Conservation (phyloP, 2,888 invertebrate genomes). For the Ectobius pallidus region DNA sequence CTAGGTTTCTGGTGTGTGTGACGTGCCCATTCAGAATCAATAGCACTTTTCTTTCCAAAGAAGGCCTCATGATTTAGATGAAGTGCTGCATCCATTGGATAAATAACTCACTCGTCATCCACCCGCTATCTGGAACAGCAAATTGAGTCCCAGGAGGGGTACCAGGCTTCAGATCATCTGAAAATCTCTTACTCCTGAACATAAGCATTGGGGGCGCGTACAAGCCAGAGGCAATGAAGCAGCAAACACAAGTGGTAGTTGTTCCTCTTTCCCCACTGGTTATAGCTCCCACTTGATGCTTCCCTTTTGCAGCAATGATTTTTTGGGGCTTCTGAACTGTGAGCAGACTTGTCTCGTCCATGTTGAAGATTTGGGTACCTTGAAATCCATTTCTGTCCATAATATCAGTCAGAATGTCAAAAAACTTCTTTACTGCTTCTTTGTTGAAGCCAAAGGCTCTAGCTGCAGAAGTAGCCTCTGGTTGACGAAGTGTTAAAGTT, state of each 20-base stretch:
- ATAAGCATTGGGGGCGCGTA: slow-evolving; percentile 50
- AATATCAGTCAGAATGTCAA: background rate
- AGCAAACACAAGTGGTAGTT: slow-evolving; percentile 48
- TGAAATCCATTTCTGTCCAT: background rate
- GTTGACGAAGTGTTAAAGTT: background rate
- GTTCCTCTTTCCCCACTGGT: slow-evolving; percentile 50
- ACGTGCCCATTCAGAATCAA: slow-evolving; percentile 51
- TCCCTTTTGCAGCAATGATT: background rate
- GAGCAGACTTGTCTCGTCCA: background rate
- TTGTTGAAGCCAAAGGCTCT: background rate
- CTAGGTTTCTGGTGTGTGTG: slow-evolving; percentile 49
- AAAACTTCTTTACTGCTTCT: background rate
- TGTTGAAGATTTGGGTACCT: background rate
- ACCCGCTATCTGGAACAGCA: slow-evolving; percentile 47
- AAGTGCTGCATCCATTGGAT: slow-evolving; percentile 36
- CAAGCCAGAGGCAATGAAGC: slow-evolving; percentile 49
- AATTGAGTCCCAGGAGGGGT: slow-evolving; percentile 48
- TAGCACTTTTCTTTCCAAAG: slow-evolving; percentile 48
- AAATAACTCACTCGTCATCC: slow-evolving; percentile 24
- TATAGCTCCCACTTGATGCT: background rate
- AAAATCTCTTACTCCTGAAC: slow-evolving; percentile 50
- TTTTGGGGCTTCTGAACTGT: background rate
- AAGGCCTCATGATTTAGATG: slow-evolving; percentile 46
- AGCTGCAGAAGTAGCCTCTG: background rate
- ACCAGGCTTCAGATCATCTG: slow-evolving; percentile 47